A percentile compares a stretch with the other conserved stretches of the same genome.
Conservation (phyloP, 2,113 vertebrate species). For the Tetraodon nigroviridis region DNA sequence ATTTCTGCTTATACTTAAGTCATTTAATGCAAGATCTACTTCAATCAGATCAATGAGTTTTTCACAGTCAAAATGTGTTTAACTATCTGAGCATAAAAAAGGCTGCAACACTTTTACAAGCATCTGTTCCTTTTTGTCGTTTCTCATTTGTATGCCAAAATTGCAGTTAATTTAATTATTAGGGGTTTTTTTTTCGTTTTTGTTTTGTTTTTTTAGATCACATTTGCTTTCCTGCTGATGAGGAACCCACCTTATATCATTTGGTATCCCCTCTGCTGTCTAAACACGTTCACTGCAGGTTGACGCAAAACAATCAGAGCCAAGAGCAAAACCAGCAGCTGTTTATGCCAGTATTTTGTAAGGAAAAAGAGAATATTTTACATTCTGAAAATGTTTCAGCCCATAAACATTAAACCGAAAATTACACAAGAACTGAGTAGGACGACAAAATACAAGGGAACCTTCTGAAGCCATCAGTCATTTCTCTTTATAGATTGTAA, state of each 20-base stretch:
- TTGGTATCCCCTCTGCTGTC: slow-evolving; percentile 46
- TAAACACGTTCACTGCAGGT: slow-evolving; percentile 29
- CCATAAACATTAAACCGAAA: no score
- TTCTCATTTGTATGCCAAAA: slow-evolving; percentile 2
- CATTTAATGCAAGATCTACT: slow-evolving; percentile 8
- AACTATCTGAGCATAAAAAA: neutral
- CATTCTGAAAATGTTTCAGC: neutral
- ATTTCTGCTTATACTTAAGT: slow-evolving; percentile 20
- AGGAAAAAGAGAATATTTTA: neutral
- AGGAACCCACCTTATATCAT: slow-evolving; percentile 9
- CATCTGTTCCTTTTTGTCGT: neutral
- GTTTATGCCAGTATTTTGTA: neutral
- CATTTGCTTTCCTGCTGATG: slow-evolving; percentile 8
- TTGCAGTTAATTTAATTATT: neutral
- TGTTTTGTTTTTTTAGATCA: neutral
- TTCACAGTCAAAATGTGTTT: neutral
- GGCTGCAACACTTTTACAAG: neutral
- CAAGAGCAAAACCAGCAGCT: neutral
- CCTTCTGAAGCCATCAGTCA: no score
- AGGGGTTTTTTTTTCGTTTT: neutral
- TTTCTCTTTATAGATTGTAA: no score
- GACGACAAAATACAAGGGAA: no score
- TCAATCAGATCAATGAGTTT: neutral
- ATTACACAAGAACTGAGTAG: no score
- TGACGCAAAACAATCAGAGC: slow-evolving; percentile 4